Evolutionary conservation across 2,797 vertebrate genomes (phyloP).

Genomic region (Nannoperca australis): DNA sequence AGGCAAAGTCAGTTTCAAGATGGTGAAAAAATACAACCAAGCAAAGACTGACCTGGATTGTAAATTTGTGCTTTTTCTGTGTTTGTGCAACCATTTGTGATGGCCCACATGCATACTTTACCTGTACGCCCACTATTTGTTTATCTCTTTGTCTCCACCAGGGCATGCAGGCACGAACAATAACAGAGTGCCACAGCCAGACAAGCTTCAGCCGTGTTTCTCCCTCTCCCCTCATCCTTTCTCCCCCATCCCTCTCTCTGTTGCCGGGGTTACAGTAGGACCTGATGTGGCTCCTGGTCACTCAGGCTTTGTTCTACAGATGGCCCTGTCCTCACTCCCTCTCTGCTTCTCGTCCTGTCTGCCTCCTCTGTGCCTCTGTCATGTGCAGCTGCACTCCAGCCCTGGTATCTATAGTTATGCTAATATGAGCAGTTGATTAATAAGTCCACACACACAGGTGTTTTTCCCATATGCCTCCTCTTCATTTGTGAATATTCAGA

Average conservation of each 20-base stretch:
- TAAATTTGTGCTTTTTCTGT: not conserved
- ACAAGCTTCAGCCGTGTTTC: slow-evolving; percentile 16
- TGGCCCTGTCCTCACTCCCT: slow-evolving; percentile 44
- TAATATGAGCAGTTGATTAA: slow-evolving; percentile 63
- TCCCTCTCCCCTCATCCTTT: slow-evolving; percentile 18
- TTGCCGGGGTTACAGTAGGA: slow-evolving; percentile 76
- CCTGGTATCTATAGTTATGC: slow-evolving; percentile 49
- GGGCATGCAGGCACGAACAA: slow-evolving; percentile 40
- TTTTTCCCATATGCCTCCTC: slow-evolving; percentile 37
- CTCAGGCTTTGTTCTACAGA: slow-evolving; percentile 72
- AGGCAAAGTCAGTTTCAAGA: slow-evolving; percentile 2
- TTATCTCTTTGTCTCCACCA: slow-evolving; percentile 23
- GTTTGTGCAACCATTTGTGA: not conserved
- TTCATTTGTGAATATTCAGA: slow-evolving; percentile 47
- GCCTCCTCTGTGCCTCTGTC: slow-evolving; percentile 56
- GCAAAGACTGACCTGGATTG: not conserved
- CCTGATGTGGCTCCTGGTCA: slow-evolving; percentile 57
- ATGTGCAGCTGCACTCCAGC: slow-evolving; percentile 65
- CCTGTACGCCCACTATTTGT: slow-evolving; percentile 21
- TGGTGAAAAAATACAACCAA: not conserved
- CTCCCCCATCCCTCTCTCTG: slow-evolving; percentile 39
- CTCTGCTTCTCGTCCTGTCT: slow-evolving; percentile 38
- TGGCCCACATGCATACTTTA: not conserved
- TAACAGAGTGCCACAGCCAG: slow-evolving; percentile 48
- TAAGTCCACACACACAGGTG: slow-evolving; percentile 41